Percentiles rank a stretch among this genome's conserved stretches.
Evolutionary conservation across 2,888 invertebrate species (phyloP).

Genomic region (Diogma glabrata): DNA sequence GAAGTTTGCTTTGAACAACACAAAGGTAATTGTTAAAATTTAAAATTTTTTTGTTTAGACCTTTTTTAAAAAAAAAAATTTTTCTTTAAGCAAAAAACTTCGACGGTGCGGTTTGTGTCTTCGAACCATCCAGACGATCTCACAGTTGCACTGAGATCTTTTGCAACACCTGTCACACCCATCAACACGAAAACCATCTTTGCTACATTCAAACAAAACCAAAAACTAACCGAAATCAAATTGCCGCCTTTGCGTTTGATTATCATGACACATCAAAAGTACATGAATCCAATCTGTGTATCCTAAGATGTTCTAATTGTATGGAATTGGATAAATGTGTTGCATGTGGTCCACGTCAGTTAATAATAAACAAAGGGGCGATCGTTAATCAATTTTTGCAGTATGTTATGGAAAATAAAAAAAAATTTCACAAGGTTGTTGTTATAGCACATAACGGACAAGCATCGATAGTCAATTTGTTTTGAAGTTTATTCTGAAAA

Average conservation of each 20-base stretch:
- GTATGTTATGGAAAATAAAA: too few species aligned
- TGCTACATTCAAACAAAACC: not conserved
- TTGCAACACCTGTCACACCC: not conserved
- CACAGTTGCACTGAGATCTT: not conserved
- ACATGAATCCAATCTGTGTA: not conserved
- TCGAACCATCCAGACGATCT: not conserved
- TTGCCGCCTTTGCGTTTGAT: too few species aligned
- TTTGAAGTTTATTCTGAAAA: not conserved
- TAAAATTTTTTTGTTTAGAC: too few species aligned
- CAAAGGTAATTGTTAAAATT: too few species aligned
- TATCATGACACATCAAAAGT: not conserved
- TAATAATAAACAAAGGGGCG: too few species aligned
- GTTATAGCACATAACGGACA: not conserved
- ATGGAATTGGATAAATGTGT: too few species aligned
- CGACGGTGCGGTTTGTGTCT: not conserved
- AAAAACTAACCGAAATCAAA: not conserved
- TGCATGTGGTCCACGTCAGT: too few species aligned
- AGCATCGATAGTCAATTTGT: not conserved
- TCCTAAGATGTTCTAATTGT: not conserved
- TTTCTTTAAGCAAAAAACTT: not conserved
- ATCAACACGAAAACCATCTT: not conserved
- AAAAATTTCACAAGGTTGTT: not conserved
- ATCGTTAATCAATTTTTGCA: too few species aligned
- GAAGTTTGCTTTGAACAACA: not conserved
- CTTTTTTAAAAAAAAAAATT: too few species aligned